Evolutionary conservation across 2,888 invertebrate species (phyloP).

Genomic region (Nudaria mundana): DNA sequence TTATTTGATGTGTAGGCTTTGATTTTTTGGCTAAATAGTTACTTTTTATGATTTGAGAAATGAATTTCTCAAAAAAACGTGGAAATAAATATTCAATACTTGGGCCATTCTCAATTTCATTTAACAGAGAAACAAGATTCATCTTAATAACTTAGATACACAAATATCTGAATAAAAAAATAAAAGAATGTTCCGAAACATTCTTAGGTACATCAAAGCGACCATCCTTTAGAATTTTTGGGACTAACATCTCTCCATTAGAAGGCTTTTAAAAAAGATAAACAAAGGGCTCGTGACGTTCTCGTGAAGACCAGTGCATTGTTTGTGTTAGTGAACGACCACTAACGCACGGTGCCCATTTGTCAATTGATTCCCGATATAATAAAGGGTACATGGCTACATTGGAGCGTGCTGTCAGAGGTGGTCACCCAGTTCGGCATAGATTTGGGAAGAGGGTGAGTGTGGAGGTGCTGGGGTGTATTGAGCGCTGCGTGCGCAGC

Average conservation of each 20-base stretch:
- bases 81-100: no score
- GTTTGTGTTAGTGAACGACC: constrained; percentile 32
- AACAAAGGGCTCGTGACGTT: constrained; percentile 44
- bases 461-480: constrained; percentile 51
- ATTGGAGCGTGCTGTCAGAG: constrained; percentile 70
- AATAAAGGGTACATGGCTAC: constrained; percentile 77
- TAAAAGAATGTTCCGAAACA: constrained; percentile 45
- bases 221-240: constrained; percentile 29
- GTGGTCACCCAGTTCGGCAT: constrained; percentile 65
- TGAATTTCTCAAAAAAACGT: no score
- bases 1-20: no score
- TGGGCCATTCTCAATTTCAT: no score
- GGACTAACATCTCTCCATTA: constrained; percentile 40
- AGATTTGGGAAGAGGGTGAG: constrained; percentile 61
- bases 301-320: constrained; percentile 35
- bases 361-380: constrained; percentile 80
- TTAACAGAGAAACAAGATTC: no score
- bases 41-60: no score
- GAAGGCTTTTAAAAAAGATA: constrained; percentile 52
- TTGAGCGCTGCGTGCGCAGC: constrained; percentile 67
- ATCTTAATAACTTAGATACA: no score
- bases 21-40: no score
- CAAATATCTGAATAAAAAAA: no score
- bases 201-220: constrained; percentile 33
- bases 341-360: constrained; percentile 56